Evolutionary conservation across 2,797 vertebrate genomes (phyloP).

Genomic region (Platalea minor): DNA sequence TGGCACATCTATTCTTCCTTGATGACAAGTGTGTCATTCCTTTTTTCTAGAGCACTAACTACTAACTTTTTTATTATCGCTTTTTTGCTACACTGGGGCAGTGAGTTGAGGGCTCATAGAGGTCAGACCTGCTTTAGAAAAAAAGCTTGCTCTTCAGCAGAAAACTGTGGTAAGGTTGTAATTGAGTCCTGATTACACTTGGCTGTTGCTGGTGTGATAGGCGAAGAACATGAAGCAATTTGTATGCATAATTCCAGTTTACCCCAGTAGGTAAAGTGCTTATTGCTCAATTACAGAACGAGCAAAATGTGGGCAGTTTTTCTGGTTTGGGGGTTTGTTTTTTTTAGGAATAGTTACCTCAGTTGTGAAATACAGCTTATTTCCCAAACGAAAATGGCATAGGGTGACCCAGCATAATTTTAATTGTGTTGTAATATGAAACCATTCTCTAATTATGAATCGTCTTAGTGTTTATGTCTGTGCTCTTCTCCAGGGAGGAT

Average conservation of each 20-base stretch:
- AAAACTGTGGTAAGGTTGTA: not conserved
- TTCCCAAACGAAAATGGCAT: not conserved
- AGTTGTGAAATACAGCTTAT: not conserved
- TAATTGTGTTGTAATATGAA: not conserved
- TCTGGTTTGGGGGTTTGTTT: not conserved
- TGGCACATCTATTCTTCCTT: not conserved
- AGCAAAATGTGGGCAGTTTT: not conserved
- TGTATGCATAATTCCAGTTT: not conserved
- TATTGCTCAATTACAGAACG: not conserved
- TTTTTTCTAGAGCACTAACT: conserved; percentile 4
- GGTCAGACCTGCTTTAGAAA: not conserved
- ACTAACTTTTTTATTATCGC: conserved; percentile 17
- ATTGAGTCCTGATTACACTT: not conserved
- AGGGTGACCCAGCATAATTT: not conserved
- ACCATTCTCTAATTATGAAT: not conserved
- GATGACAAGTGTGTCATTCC: not conserved
- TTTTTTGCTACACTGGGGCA: not conserved
- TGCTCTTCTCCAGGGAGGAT: not conserved
- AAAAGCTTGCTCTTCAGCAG: not conserved
- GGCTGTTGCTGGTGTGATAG: not conserved
- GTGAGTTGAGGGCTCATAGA: not conserved
- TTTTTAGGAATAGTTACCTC: not conserved
- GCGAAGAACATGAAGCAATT: not conserved
- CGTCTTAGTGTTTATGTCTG: not conserved
- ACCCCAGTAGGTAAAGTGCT: not conserved